These are phyloP conservation scores for Nerophis lumbriciformis DNA, from an alignment of 2,113 vertebrate genomes.

Conservation along the genomic window DNA sequence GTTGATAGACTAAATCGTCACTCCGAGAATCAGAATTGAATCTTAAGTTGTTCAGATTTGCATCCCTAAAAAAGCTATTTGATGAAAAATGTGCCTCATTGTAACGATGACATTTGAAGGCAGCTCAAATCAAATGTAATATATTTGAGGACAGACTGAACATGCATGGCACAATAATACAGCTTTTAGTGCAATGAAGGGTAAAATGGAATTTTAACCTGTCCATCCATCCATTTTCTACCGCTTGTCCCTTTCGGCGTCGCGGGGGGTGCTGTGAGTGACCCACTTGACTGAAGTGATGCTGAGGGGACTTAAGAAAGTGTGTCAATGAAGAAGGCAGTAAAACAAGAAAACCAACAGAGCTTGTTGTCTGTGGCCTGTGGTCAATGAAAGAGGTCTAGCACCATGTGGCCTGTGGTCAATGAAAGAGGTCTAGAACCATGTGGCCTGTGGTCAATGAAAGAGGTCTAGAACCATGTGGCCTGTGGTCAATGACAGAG, in stretches of 20 bases:
- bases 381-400: slow-evolving; percentile 12
- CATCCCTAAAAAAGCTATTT: too few relatives aligned
- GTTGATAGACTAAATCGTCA: too few relatives aligned
- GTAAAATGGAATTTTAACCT: too few relatives aligned
- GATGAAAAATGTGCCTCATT: too few relatives aligned
- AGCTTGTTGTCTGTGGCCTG: slow-evolving; percentile 18
- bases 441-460: slow-evolving; percentile 10
- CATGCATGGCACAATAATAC: neutral
- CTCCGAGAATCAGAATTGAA: too few relatives aligned
- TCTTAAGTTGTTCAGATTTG: too few relatives aligned
- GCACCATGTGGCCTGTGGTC: slow-evolving; percentile 7
- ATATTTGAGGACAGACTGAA: neutral
- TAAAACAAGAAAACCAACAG: slow-evolving; percentile 26
- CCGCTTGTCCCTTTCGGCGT: too few relatives aligned
- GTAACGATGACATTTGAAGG: too few relatives aligned
- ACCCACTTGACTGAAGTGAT: slow-evolving; percentile 31
- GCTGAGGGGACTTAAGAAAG: slow-evolving; percentile 18
- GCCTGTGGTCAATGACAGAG: slow-evolving; percentile 8
- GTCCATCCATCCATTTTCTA: too few relatives aligned
- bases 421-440: slow-evolving; percentile 16
- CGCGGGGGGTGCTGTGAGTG: slow-evolving; percentile 2
- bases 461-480: slow-evolving; percentile 12
- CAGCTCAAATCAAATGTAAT: neutral
- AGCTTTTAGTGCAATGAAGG: neutral
- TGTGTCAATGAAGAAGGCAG: slow-evolving; percentile 12